Evolutionary conservation across 2,888 invertebrate genomes (phyloP), one percentile per base, ranked within the genome.

Genomic region (Parochlus steinenii): DNA sequence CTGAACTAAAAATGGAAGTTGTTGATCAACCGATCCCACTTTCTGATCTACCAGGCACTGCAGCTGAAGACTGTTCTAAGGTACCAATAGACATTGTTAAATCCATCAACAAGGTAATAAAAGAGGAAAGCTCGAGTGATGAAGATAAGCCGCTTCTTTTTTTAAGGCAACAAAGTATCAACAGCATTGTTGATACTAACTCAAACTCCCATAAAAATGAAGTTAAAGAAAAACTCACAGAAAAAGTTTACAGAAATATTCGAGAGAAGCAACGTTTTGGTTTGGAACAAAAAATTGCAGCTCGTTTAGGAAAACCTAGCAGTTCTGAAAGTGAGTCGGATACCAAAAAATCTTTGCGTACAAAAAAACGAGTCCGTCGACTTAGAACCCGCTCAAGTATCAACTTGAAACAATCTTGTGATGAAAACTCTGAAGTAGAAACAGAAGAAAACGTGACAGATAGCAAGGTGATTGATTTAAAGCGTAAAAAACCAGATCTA

Each of bases 251-350:
- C 55, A 59, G 41, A 58, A 62, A 43, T 51, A 57, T 41, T 40
- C 58, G 14, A 55, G 55, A 41, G 58, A 63, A 24, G 58, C 62
- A 6, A 58, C 47, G 56, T 2, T 37, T 47, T 17, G 47, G 53
- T 20, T 51, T 52, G 35, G 56, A 54, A 42, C 47, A 52, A 24
- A 43, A 54, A 12, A 46, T 55, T 16, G 55, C 56, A 3, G 55
- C 55, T 3, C 45, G 58, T 1, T 32, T 56, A 15, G 47, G 47
- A 36, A 44, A 44, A 30, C 64, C 64, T 23, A 69, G 66, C 48
- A 61, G 54, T 45, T 57, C 58, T 5, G 69, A 67, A 47, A 57
- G 52, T 20, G 68, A 62, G 44, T 60, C 59, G 19, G 53, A 43
- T 34, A 17, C 30, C 12, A 17, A 25, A n/a, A 28, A 28, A 18